Base-by-base conservation (phyloP, 2,113 vertebrate species). In the Apodemus speciosus region DNA sequence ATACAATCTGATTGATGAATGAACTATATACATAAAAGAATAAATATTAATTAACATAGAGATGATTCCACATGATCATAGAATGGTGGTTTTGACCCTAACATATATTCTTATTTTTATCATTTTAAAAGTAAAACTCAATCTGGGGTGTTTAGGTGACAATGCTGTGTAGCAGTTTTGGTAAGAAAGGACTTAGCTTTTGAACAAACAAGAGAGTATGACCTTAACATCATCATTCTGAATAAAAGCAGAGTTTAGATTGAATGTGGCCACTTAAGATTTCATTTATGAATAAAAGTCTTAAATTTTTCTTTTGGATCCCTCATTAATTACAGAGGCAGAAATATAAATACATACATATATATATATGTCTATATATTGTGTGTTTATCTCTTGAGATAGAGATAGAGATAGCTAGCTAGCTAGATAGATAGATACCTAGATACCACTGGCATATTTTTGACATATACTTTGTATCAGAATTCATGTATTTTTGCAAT, bases 81-180 rank as follows among this genome's bases (percentile, higher is more conserved):
- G 49, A 80, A 30, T 89, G 51, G 14, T 86, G 16, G 16, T 71
- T 95, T 93, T 80, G 10, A 49, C 4, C 6, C 30, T 64, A 3
- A 89, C 35, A 25, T 64, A 46, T 71, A 15, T 69, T 91, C 14
- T 38, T 81, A 23, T 62, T 90, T 92, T 84, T 90, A 46, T 72
- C 1, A 64, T 95, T 94, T 91, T 60, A 94, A 93, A 75, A 88
- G 3, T 86, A 85, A 94, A 88, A 73, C 76, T 16, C 64, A 11
- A 90, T 30, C 49, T 69, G 49, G 13, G 38, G 4, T 66, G 2
- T 8, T 64, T 66, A 71, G 32, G 2, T 72, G 25, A 92, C 43
- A 79, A 15, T 89, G 58, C 69, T 87, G 64, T 76, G 30, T 6
- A 87, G 20, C 32, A 43, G 27, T 71, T 92, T 94, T 66, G 20